Percentiles rank a stretch among this genome's conserved stretches.
phyloP scores from a whole-genome alignment of 2,113 vertebrate species.

The Salvelinus alpinus region DNA sequence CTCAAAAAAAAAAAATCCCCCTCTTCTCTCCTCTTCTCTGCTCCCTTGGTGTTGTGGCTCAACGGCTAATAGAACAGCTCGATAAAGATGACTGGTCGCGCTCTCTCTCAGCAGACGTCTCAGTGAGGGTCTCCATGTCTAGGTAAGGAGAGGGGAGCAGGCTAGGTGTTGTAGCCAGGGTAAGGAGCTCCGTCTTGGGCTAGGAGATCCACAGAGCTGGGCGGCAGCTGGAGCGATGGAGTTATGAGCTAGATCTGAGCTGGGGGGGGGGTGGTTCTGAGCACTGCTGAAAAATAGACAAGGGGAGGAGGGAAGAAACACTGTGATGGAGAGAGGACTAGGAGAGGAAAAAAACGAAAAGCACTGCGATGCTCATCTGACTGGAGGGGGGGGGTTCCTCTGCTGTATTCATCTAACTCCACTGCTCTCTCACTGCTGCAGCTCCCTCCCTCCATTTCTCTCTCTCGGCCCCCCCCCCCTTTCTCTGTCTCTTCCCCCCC shows the following conservation, averaged over 20 bases:
- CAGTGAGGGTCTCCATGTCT: conserved; percentile 58
- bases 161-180: conserved; percentile 13
- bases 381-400: conserved; percentile 75
- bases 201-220: conserved; percentile 39
- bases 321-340: conserved; percentile 12
- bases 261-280: conserved; percentile 37
- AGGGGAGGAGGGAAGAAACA: conserved; percentile 15
- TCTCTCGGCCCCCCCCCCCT: conserved; percentile 43
- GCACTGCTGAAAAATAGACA: conserved; percentile 73
- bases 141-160: background rate
- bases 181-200: conserved; percentile 20
- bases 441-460: conserved; percentile 17
- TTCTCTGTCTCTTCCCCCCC: conserved; percentile 38
- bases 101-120: conserved; percentile 40
- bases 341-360: conserved; percentile 13
- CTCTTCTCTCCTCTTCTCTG: conserved; percentile 47
- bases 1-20: conserved; percentile 42
- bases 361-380: conserved; percentile 70
- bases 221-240: conserved; percentile 54
- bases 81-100: conserved; percentile 28
- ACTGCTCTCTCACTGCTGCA: conserved; percentile 56
- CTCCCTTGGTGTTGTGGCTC: conserved; percentile 40
- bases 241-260: conserved; percentile 30
- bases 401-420: conserved; percentile 70
- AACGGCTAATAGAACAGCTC: conserved; percentile 53